phyloP scores from a whole-genome alignment of 2,113 vertebrate genomes.

The Danionella cerebrum region DNA sequence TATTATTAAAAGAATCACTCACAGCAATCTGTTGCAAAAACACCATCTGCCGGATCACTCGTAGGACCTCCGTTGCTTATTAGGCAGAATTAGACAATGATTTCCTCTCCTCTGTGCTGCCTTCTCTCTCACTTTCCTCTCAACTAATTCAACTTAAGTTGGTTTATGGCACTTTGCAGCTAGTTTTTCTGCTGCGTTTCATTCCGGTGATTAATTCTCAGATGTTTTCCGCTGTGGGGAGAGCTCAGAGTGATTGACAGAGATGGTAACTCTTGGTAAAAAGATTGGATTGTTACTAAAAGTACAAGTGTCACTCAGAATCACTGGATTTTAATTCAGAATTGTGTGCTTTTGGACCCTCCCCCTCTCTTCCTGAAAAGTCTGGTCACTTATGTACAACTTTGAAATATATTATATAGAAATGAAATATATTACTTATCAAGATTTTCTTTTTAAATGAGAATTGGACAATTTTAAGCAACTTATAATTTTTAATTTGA shows the following conservation, averaged over 20 bases:
- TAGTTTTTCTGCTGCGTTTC: slow-evolving; percentile 31
- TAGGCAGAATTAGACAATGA: slow-evolving; percentile 57
- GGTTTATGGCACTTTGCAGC: slow-evolving; percentile 27
- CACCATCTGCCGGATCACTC: slow-evolving; percentile 55
- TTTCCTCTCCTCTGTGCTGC: slow-evolving; percentile 44
- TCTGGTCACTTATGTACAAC: too few species aligned
- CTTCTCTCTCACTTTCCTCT: background rate
- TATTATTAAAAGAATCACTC: slow-evolving; percentile 58
- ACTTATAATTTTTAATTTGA: too few species aligned
- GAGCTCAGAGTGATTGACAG: slow-evolving; percentile 14
- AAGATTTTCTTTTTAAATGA: too few species aligned
- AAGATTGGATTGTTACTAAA: too few species aligned
- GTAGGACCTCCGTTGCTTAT: slow-evolving; percentile 52
- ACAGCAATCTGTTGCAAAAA: slow-evolving; percentile 58
- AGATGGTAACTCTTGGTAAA: slow-evolving; percentile 22
- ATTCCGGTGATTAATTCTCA: slow-evolving; percentile 42
- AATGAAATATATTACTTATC: too few species aligned
- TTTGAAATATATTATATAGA: too few species aligned
- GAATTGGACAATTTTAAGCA: too few species aligned
- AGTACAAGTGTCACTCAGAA: too few species aligned
- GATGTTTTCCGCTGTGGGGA: slow-evolving; percentile 24
- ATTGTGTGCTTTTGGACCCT: too few species aligned
- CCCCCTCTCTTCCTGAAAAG: too few species aligned
- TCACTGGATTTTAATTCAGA: too few species aligned
- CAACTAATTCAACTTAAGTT: slow-evolving; percentile 38